Percentiles rank a stretch among this genome's conserved stretches.
phyloP scores from a whole-genome alignment of 2,113 vertebrate genomes.

The Vidua macroura region DNA sequence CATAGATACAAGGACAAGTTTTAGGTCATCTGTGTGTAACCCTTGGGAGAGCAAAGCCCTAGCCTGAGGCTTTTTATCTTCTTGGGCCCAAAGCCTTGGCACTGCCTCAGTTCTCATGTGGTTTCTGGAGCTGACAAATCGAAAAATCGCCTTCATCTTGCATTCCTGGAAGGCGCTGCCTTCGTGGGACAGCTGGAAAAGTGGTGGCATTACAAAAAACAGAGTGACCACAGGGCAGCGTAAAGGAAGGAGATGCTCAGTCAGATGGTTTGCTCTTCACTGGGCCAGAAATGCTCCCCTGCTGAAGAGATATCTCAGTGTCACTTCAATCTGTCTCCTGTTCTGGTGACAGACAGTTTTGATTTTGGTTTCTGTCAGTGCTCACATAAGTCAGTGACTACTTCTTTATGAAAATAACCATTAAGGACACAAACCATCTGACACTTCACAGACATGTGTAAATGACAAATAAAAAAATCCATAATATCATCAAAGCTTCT shows the following conservation, averaged over 20 bases:
- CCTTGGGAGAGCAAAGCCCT: neutral
- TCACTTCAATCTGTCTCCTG: neutral
- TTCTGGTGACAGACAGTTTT: neutral
- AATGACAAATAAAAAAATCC: neutral
- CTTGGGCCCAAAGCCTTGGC: neutral
- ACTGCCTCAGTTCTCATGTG: neutral
- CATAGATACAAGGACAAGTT: neutral
- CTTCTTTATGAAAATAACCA: neutral
- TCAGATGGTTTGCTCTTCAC: neutral
- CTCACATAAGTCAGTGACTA: neutral
- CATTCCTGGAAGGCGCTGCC: neutral
- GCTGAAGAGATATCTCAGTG: neutral
- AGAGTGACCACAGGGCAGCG: neutral
- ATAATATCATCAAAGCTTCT: neutral
- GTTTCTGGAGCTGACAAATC: neutral
- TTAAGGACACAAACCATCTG: neutral
- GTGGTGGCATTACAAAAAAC: neutral
- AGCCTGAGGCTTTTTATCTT: neutral
- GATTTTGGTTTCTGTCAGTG: neutral
- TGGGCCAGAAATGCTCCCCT: neutral
- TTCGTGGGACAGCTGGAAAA: neutral
- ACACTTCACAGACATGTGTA: neutral
- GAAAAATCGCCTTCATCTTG: neutral
- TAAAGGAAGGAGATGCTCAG: neutral
- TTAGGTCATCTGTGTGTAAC: neutral